A percentile compares a stretch with the other conserved stretches of the same genome.
These are phyloP conservation scores for Thera obeliscata DNA, from an alignment of 2,888 invertebrate genomes.

Conservation along the genomic window DNA sequence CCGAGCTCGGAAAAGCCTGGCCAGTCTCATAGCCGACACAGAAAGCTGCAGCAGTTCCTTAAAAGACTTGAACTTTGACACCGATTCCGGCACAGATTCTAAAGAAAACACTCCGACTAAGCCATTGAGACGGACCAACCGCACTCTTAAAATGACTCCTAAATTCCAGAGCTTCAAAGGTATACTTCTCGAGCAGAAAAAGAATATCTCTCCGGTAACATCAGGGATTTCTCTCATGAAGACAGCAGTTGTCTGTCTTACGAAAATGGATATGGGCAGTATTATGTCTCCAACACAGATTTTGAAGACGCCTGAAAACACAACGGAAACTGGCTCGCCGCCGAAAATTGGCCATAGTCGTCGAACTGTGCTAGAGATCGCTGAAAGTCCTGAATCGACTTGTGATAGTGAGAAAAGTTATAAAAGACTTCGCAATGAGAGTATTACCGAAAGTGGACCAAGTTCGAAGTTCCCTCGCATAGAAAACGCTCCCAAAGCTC, in stretches of 20 bases:
- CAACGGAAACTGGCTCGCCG: conserved; percentile 66
- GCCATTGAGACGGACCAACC: conserved; percentile 56
- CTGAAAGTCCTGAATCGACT: conserved; percentile 71
- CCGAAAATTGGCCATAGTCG: conserved; percentile 72
- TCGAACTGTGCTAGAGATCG: conserved; percentile 64
- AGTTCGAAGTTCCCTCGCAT: conserved; percentile 67
- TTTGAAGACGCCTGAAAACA: conserved; percentile 75
- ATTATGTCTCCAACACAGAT: conserved; percentile 72
- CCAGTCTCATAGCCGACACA: conserved; percentile 76
- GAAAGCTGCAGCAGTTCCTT: conserved; percentile 81
- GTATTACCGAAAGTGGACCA: conserved; percentile 63
- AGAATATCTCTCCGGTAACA: conserved; percentile 36
- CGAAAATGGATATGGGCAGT: conserved; percentile 68
- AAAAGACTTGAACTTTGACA: conserved; percentile 79
- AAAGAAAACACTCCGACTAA: conserved; percentile 79
- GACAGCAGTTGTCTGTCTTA: conserved; percentile 63
- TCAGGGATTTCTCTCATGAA: conserved; percentile 57
- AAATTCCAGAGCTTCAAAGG: conserved; percentile 74
- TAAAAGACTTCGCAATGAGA: conserved; percentile 71
- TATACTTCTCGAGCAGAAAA: conserved; percentile 69
- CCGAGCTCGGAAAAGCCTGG: conserved; percentile 73
- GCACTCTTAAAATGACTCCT: conserved; percentile 64
- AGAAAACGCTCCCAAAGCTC: conserved; percentile 72
- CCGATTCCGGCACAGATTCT: conserved; percentile 75
- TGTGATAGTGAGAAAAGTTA: conserved; percentile 71